Conservation (phyloP, 2,113 vertebrate species). For the Anseranas semipalmata region DNA sequence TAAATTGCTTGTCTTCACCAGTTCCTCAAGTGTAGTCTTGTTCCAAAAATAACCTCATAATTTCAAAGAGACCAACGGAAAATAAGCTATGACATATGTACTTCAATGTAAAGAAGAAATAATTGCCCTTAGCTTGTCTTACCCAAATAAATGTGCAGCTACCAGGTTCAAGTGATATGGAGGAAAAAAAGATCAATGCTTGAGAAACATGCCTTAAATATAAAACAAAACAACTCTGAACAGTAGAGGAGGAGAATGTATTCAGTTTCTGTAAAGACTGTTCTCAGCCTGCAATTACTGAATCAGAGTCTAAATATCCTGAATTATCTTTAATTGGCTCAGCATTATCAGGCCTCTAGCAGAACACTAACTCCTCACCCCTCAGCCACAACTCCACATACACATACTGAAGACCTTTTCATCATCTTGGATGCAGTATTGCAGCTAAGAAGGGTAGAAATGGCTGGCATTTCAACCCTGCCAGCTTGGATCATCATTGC, state of each 20-base stretch:
- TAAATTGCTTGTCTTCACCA: not conserved
- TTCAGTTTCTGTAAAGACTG: not conserved
- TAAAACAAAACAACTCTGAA: not conserved
- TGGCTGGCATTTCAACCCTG: not conserved
- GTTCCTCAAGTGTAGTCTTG: not conserved
- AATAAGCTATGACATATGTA: not conserved
- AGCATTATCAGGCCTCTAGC: not conserved
- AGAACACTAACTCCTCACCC: not conserved
- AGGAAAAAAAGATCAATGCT: not conserved
- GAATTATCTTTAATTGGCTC: constrained; percentile 39
- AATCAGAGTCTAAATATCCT: constrained; percentile 6
- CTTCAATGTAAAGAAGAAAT: not conserved
- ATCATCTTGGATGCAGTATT: not conserved
- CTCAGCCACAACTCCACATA: not conserved
- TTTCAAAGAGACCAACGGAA: not conserved
- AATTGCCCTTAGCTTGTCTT: not conserved
- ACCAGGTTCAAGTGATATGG: not conserved
- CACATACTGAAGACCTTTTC: not conserved
- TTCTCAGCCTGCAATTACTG: not conserved
- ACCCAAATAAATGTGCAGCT: not conserved
- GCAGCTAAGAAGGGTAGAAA: not conserved
- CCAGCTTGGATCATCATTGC: not conserved
- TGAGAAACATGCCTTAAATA: not conserved
- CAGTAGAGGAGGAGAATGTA: not conserved
- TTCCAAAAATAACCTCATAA: not conserved